These are phyloP conservation scores for Pterocles gutturalis DNA, from an alignment of 2,113 vertebrate genomes.

Conservation along the genomic window DNA sequence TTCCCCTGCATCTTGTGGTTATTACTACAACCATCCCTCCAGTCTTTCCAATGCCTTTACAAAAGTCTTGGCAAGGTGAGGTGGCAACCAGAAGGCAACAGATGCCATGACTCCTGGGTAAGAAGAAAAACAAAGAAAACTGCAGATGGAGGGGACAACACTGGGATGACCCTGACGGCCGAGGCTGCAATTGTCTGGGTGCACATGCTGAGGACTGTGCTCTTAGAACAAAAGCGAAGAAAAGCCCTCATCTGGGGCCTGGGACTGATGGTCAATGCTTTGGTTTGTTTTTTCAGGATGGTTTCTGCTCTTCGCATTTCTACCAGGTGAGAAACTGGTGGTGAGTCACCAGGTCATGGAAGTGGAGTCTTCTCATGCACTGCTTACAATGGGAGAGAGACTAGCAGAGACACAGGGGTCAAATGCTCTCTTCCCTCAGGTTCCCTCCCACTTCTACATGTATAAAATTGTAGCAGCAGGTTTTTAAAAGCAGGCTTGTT, in stretches of 20 bases:
- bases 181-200: not conserved
- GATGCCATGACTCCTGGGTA: fast-evolving
- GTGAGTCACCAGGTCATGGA: not conserved
- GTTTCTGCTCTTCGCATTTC: not conserved
- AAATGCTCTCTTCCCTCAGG: not conserved
- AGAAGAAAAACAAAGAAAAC: not conserved
- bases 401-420: not conserved
- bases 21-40: not conserved
- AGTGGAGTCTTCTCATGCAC: not conserved
- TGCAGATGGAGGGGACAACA: no score
- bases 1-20: not conserved
- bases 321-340: not conserved
- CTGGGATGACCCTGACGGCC: not conserved
- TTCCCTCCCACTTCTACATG: not conserved
- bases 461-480: not conserved
- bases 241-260: not conserved
- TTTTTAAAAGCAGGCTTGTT: not conserved
- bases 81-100: not conserved
- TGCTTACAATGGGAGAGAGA: not conserved
- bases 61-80: not conserved
- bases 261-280: not conserved
- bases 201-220: not conserved
- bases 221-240: not conserved
- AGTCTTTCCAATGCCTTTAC: not conserved
- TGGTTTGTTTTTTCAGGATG: not conserved